Percentiles rank a stretch among this genome's conserved stretches.
phyloP scores from a whole-genome alignment of 2,797 vertebrate species.

The Sebastes steindachneri region DNA sequence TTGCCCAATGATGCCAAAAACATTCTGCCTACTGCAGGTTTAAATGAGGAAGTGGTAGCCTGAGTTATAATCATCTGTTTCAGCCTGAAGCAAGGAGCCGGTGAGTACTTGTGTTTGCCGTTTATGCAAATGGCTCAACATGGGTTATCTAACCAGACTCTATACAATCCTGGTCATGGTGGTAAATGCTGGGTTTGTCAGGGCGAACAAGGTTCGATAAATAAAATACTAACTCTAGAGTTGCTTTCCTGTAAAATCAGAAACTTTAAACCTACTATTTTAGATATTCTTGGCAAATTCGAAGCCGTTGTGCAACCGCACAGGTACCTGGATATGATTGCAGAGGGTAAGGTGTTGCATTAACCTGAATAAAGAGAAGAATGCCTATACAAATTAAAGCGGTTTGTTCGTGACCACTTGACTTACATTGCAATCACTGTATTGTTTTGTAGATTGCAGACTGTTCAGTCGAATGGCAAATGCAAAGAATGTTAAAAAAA shows the following conservation, averaged over 20 bases:
- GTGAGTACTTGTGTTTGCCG: background rate
- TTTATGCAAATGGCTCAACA: slow-evolving; percentile 8
- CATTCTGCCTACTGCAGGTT: background rate
- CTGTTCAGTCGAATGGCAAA: background rate
- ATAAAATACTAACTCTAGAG: background rate
- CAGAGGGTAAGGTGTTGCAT: background rate
- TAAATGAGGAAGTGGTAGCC: background rate
- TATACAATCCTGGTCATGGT: background rate
- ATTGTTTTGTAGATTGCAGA: background rate
- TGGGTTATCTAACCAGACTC: background rate
- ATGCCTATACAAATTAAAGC: background rate
- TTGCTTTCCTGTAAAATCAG: background rate
- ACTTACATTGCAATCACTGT: background rate
- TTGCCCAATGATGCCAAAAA: too few species aligned
- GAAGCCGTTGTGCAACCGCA: background rate
- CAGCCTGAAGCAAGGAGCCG: background rate
- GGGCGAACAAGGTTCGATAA: background rate
- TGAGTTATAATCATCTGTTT: background rate
- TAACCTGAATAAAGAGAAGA: background rate
- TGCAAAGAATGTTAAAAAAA: background rate
- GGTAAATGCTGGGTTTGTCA: background rate
- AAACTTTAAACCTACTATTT: background rate
- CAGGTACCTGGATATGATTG: background rate
- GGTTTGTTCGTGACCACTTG: background rate
- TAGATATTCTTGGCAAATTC: background rate